These are phyloP conservation scores for Gerris buenoi DNA, from an alignment of 1,140 invertebrate genomes.

Conservation along the genomic window DNA sequence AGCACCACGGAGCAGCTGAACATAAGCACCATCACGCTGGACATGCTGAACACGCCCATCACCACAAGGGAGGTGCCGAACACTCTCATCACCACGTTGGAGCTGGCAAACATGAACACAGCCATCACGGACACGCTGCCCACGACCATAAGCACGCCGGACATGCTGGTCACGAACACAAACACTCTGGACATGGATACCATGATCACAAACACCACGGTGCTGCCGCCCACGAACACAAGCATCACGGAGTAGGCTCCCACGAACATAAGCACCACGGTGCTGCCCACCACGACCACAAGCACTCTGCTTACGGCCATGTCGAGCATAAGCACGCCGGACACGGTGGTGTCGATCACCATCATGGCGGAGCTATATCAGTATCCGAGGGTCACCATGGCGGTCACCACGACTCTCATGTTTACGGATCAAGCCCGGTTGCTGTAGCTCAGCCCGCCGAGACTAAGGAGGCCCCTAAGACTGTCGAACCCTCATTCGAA, in stretches of 20 bases:
- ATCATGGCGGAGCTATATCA: background rate
- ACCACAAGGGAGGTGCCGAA: background rate
- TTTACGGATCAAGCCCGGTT: background rate
- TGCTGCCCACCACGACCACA: constrained; percentile 3
- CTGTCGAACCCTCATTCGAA: background rate
- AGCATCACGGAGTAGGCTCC: constrained; percentile 8
- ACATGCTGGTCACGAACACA: constrained; percentile 16
- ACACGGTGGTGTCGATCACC: background rate
- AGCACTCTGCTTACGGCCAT: constrained; percentile 11
- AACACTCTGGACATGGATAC: constrained; percentile 12
- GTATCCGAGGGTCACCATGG: background rate
- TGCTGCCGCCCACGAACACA: constrained; percentile 10
- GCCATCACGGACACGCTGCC: background rate
- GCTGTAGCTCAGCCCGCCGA: background rate
- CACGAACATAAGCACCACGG: constrained; percentile 13
- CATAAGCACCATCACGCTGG: constrained; percentile 23
- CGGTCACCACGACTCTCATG: background rate
- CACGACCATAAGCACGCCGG: constrained; percentile 6
- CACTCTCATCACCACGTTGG: constrained; percentile 10
- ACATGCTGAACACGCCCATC: constrained; percentile 5
- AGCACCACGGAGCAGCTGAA: constrained; percentile 18
- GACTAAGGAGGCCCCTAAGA: background rate
- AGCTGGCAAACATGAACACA: background rate
- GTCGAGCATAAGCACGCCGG: background rate
- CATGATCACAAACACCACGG: constrained; percentile 14